These are phyloP conservation scores for Liolophura sinensis DNA, from an alignment of 1,140 invertebrate genomes.

Conservation along the genomic window DNA sequence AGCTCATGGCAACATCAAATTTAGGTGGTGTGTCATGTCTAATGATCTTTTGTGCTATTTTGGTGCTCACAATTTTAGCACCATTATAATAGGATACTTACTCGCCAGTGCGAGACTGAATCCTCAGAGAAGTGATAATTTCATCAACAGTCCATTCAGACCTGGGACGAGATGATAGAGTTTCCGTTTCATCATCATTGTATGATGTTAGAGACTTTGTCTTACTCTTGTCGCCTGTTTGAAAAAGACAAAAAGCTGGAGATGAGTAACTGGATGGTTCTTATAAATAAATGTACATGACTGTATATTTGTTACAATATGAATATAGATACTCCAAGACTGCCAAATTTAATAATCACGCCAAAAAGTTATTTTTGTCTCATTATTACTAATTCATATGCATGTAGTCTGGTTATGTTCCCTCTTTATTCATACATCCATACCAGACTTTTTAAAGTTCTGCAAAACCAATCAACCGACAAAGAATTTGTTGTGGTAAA, in stretches of 20 bases:
- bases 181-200: constrained; percentile 10
- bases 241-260: not conserved
- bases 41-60: not conserved
- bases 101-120: constrained; percentile 27
- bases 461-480: too few relatives aligned
- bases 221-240: constrained; percentile 9
- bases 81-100: constrained; percentile 19
- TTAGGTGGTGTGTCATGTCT: too few relatives aligned
- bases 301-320: not conserved
- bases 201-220: not conserved
- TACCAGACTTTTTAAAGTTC: too few relatives aligned
- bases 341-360: not conserved
- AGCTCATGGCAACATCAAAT: too few relatives aligned
- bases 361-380: constrained; percentile 14
- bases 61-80: not conserved
- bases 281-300: not conserved
- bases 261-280: not conserved
- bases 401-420: constrained; percentile 7
- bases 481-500: too few relatives aligned
- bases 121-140: constrained; percentile 42
- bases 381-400: constrained; percentile 14
- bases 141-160: constrained; percentile 48
- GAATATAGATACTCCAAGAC: not conserved
- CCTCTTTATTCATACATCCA: not conserved
- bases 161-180: constrained; percentile 6